Evolutionary conservation across 2,113 vertebrate genomes (phyloP), one percentile per base, ranked within the genome.

Genomic region (Heteronetta atricapilla): DNA sequence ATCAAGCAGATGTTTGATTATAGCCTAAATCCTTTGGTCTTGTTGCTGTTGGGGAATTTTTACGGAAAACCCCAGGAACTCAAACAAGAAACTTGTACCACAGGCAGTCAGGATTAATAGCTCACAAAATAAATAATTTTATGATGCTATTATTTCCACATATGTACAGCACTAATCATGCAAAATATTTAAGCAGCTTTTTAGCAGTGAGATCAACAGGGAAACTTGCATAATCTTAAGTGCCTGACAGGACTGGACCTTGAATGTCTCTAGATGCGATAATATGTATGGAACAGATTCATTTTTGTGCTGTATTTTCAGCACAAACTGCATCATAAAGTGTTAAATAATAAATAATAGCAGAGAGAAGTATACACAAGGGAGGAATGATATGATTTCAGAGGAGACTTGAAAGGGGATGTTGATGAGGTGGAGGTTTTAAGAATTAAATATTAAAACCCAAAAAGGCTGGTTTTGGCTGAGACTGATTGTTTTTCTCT

Each of bases 341-440:
- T 95, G 90, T 94, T 96, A 95, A 97, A 97, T 95, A 97, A 97
- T 96, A 94, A 90, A 95, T 97, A 94, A 93, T 78, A 89, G 74
- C 72, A 76, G 78, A 83, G 67, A 88, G 89, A 90, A 85, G 68
- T 72, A 94, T 75, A 72, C 93, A 86, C 90, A 85, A 72, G 93
- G 86, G 95, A 96, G 82, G 80, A 87, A 66, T 80, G 67, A 90
- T 87, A 93, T 4, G 73, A 94, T 95, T 96, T 92, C 94, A 89
- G 91, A 83, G 72, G 94, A 95, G 90, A 89, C 89, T 91, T 95
- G 86, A 86, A 93, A 94, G 72, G 48, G 81, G 69, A 89, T 94
- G 94, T 83, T 90, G 93, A 96, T 92, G 93, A 95, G 94, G 90
- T 88, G 72, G 82, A 95, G 83, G 84, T 84, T 97, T 96, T 88